These are phyloP conservation scores for Larimichthys crocea DNA, from an alignment of 2,113 vertebrate species.

Conservation along the genomic window DNA sequence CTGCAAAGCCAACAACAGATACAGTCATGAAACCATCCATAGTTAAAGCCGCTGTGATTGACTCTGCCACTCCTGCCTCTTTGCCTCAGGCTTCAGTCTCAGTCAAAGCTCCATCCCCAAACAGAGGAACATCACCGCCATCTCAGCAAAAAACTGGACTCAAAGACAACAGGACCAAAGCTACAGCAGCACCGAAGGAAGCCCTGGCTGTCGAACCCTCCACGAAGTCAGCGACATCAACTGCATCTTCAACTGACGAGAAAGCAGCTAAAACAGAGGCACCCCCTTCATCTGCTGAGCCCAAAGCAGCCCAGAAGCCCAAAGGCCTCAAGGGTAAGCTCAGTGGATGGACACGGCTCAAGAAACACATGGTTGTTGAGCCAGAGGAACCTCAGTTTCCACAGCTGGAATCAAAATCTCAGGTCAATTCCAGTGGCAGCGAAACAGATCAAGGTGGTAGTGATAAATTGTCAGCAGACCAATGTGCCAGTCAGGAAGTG, in stretches of 20 bases:
- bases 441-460: constrained; percentile 8
- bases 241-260: constrained; percentile 75
- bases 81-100: constrained; percentile 79
- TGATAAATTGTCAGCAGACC: not conserved
- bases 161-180: constrained; percentile 66
- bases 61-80: constrained; percentile 78
- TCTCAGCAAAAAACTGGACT: constrained; percentile 75
- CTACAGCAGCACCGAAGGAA: constrained; percentile 34
- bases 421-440: constrained; percentile 26
- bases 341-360: constrained; percentile 91
- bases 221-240: constrained; percentile 77
- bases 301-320: constrained; percentile 57
- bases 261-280: constrained; percentile 20
- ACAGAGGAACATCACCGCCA: constrained; percentile 71
- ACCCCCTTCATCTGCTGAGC: constrained; percentile 38
- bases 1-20: constrained; percentile 67
- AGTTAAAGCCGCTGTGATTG: constrained; percentile 73
- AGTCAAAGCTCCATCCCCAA: constrained; percentile 71
- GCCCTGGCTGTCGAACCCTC: constrained; percentile 54
- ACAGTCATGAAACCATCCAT: constrained; percentile 71
- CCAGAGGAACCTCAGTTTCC: constrained; percentile 79
- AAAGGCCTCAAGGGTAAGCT: constrained; percentile 79
- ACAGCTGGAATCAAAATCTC: constrained; percentile 58
- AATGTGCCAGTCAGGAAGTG: constrained; percentile 62
- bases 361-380: constrained; percentile 90